Base-by-base conservation (phyloP, 2,113 vertebrate genomes). In the Vulpes lagopus region DNA sequence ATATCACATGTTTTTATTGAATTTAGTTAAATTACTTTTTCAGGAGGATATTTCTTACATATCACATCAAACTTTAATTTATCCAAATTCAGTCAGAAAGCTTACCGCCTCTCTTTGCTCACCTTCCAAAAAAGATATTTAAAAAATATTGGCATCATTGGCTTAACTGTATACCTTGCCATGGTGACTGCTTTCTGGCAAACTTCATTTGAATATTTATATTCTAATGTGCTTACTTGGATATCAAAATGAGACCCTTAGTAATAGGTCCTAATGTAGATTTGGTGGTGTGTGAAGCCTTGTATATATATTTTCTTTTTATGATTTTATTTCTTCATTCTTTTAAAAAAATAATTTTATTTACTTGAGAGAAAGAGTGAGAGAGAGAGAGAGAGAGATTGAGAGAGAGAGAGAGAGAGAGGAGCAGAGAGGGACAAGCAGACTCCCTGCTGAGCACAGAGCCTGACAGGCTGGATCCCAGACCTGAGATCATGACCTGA, bases 21-120 rank as follows among this genome's bases (percentile, higher is more conserved):
- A 71, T 78, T 96, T 27, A 71, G 59, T 95, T 91, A 91, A 76
- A 83, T 79, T 94, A n/a, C 74, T 87, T 94, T 59, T 87, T 88
- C 12, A 57, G 57, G 59, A 81, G 55, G 84, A 84, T 43, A 10
- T 62, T 80, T 91, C 80, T 94, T 49, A 59, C 3, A 0, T 71
- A 38, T 79, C 60, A 91, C 15, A 84, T 4, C 23, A 87, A 94
- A 96, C 32, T 94, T 87, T 76, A 93, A 65, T 89, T 85, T 90
- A 43, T 57, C 23, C 25, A 73, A 5, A 60, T 79, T 92, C 87
- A 67, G 23, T 74, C 59, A 85, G 49, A 83, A 89, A 84, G 3
- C 4, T 91, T 88, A 49, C 23, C 83, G 2, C 60, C n/a, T 96
- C 25, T 35, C 15, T 79, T 91, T 53, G 71, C 11, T 91, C 49